Conservation (phyloP, 2,797 vertebrate species). For the Toxotes lorentzi region DNA sequence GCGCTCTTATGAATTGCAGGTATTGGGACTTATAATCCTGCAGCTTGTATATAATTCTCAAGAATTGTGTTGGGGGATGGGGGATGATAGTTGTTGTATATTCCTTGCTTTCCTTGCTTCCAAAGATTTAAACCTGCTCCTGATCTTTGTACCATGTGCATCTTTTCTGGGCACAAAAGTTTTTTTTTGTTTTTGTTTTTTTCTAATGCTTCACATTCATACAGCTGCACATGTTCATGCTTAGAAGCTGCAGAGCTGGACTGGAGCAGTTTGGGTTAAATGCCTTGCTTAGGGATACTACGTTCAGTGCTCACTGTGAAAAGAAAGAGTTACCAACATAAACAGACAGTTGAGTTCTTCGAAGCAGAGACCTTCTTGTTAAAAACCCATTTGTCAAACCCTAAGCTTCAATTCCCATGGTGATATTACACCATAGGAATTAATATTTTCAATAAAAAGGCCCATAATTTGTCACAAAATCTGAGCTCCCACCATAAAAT, state of each 20-base stretch:
- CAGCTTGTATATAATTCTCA: slow-evolving; percentile 48
- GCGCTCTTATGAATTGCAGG: slow-evolving; percentile 50
- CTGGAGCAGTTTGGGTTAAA: slow-evolving; percentile 19
- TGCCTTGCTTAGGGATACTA: slow-evolving; percentile 26
- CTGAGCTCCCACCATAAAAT: slow-evolving; percentile 32
- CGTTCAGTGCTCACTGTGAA: slow-evolving; percentile 2
- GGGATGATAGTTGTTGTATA: slow-evolving; percentile 9
- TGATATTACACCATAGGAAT: slow-evolving; percentile 1
- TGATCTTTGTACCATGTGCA: neutral
- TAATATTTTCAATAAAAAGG: slow-evolving; percentile 39
- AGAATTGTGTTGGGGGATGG: slow-evolving; percentile 17
- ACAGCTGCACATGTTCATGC: slow-evolving; percentile 35
- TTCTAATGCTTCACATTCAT: slow-evolving; percentile 5
- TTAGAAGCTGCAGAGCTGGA: neutral
- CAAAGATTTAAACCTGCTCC: slow-evolving; percentile 26
- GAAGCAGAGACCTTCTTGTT: slow-evolving; percentile 24
- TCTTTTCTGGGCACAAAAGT: neutral
- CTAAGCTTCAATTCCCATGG: slow-evolving; percentile 11
- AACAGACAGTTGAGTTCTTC: slow-evolving; percentile 14
- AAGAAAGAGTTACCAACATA: neutral
- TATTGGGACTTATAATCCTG: slow-evolving; percentile 55
- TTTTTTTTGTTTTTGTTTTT: neutral
- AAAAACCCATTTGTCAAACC: slow-evolving; percentile 25
- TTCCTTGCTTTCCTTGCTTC: slow-evolving; percentile 31
- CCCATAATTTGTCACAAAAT: slow-evolving; percentile 31